These are phyloP conservation scores for Gasterosteus aculeatus DNA, from an alignment of 2,113 vertebrate species.

Conservation along the genomic window DNA sequence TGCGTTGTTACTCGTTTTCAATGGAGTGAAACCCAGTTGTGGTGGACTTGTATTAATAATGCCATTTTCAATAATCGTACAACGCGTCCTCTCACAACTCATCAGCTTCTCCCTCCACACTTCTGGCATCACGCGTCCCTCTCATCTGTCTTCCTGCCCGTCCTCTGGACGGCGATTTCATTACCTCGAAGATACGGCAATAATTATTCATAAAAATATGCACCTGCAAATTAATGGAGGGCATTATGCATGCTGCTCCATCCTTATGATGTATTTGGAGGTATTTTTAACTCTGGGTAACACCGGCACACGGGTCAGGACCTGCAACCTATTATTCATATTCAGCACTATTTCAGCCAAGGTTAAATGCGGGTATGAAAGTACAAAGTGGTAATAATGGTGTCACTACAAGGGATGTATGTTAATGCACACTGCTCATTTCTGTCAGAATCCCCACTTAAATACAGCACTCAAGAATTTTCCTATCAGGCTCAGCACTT, in stretches of 20 bases:
- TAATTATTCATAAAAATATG: slow-evolving; percentile 62
- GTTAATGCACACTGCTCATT: slow-evolving; percentile 57
- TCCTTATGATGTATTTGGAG: slow-evolving; percentile 57
- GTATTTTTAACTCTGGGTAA: slow-evolving; percentile 61
- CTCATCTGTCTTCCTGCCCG: slow-evolving; percentile 14
- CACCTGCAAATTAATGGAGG: slow-evolving; percentile 59
- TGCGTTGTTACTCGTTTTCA: slow-evolving; percentile 11
- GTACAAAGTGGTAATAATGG: slow-evolving; percentile 59
- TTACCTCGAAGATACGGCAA: slow-evolving; percentile 38
- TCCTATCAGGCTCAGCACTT: slow-evolving; percentile 33
- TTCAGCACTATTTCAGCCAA: slow-evolving; percentile 65
- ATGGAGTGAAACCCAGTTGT: slow-evolving; percentile 7
- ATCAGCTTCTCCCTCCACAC: slow-evolving; percentile 22
- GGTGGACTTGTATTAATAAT: slow-evolving; percentile 19
- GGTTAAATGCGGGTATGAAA: slow-evolving; percentile 66
- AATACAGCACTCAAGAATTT: slow-evolving; percentile 13
- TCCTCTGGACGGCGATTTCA: slow-evolving; percentile 29
- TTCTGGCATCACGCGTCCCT: slow-evolving; percentile 24
- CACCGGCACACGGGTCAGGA: slow-evolving; percentile 51
- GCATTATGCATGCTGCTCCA: slow-evolving; percentile 56
- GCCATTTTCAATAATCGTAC: slow-evolving; percentile 14
- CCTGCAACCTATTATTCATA: slow-evolving; percentile 58
- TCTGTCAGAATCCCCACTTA: slow-evolving; percentile 40
- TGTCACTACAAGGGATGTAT: slow-evolving; percentile 59
- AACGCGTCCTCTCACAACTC: slow-evolving; percentile 22